phyloP scores from a whole-genome alignment of 2,888 invertebrate species.

The Netelia virgata region DNA sequence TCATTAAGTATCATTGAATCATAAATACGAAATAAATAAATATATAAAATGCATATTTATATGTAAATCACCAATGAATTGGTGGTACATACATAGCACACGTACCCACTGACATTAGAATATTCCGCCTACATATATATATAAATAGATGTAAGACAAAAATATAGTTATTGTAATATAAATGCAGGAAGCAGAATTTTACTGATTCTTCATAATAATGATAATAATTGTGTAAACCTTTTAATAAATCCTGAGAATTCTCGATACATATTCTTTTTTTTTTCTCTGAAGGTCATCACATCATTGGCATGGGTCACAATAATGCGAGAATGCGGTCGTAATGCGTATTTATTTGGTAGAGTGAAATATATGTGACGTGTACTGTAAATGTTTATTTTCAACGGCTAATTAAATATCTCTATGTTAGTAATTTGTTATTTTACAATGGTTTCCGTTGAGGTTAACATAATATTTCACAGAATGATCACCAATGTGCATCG shows the following conservation, averaged over 20 bases:
- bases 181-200: constrained; percentile 70
- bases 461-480: constrained; percentile 47
- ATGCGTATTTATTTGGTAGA: constrained; percentile 13
- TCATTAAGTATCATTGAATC: constrained; percentile 74
- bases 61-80: constrained; percentile 60
- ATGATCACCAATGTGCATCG: neutral
- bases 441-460: constrained; percentile 68
- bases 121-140: constrained; percentile 75
- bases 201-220: constrained; percentile 69
- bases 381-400: constrained; percentile 75
- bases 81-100: constrained; percentile 59
- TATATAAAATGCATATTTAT: constrained; percentile 49
- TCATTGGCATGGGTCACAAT: neutral
- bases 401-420: constrained; percentile 73
- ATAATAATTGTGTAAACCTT: constrained; percentile 78
- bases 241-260: constrained; percentile 82
- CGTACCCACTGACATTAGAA: constrained; percentile 73
- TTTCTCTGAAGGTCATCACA: constrained; percentile 15
- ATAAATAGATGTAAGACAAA: constrained; percentile 72
- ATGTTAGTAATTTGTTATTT: constrained; percentile 73
- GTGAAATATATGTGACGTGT: constrained; percentile 49
- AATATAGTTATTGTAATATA: constrained; percentile 78
- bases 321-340: neutral
- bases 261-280: constrained; percentile 70
- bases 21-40: constrained; percentile 68